Base-by-base conservation (phyloP, 2,888 invertebrate genomes). In the Spodoptera picta region DNA sequence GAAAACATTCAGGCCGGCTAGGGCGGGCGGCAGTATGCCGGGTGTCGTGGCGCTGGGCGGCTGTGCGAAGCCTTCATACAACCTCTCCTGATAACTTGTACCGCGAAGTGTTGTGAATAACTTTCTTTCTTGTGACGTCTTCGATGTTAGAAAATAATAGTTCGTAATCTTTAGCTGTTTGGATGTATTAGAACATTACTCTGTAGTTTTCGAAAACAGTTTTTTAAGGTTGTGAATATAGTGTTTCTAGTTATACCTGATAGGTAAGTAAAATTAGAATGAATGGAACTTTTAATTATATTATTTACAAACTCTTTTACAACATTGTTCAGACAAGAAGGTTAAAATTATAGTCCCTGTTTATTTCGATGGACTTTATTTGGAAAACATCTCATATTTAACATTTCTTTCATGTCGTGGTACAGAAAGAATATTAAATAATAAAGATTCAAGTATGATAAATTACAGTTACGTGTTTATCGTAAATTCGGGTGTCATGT, bases 11-110 rank as follows among this genome's bases (percentile, higher is more conserved):
- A 82, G 83, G 70, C 44, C 42, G 57, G 63, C 53, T 70, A 79
- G 83, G 90, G 87, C 89, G 90, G 87, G 87, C 92, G 91, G 90
- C 89, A 92, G 93, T 92, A 76, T 77, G 72, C 79, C 81, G 79
- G 72, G 66, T 65, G 83, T 77, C 85, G 87, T 81, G 74, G 84
- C 77, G 80, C 75, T 65, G 87, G 89, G 87, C 89, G 90, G 91
- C 83, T 85, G 89, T 78, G 69, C 70, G 66, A 81, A 84, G 81
- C 85, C 85, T 84, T 60, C 70, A 60, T 53, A 54, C 42, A 65
- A 75, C 68, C 70, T 73, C 19, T 50, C 23, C n/a, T 42, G 47
- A 50, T 65, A 72, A 74, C 73, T 77, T 70, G 46, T 52, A 73
- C 51, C 75, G 75, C 77, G 77, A 66, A 75, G 77, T 75, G 75